Percentiles rank a stretch among this genome's conserved stretches.
phyloP scores from a whole-genome alignment of 2,113 vertebrate species.

The Sterna hirundo region DNA sequence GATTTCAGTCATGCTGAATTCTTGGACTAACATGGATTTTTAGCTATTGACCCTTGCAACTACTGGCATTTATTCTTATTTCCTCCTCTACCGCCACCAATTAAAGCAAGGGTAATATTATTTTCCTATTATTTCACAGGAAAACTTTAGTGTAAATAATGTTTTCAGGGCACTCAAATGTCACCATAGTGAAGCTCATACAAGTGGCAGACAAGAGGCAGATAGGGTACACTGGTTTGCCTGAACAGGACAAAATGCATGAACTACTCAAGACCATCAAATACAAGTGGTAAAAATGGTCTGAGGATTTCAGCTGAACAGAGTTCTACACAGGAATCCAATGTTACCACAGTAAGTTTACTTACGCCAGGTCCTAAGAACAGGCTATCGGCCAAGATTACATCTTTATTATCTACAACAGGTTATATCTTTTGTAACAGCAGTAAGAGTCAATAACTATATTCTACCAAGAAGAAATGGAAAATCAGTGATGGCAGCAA shows the following conservation, averaged over 20 bases:
- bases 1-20: background rate
- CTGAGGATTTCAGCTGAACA: background rate
- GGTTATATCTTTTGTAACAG: background rate
- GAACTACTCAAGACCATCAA: background rate
- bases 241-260: background rate
- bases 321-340: background rate
- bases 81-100: fast-evolving
- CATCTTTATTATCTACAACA: background rate
- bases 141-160: background rate
- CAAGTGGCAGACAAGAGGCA: background rate
- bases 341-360: background rate
- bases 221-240: background rate
- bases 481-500: background rate
- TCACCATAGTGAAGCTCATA: background rate
- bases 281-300: background rate
- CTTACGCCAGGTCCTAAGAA: background rate
- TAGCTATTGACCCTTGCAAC: background rate
- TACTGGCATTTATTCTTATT: background rate
- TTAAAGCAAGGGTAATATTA: background rate
- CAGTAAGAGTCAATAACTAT: background rate
- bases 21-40: background rate
- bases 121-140: background rate
- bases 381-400: background rate
- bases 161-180: background rate
- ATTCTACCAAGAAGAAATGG: background rate